Percentiles rank a stretch among this genome's conserved stretches.
These are phyloP conservation scores for Cyanoramphus novaezelandiae DNA, from an alignment of 2,113 vertebrate species.

Conservation along the genomic window DNA sequence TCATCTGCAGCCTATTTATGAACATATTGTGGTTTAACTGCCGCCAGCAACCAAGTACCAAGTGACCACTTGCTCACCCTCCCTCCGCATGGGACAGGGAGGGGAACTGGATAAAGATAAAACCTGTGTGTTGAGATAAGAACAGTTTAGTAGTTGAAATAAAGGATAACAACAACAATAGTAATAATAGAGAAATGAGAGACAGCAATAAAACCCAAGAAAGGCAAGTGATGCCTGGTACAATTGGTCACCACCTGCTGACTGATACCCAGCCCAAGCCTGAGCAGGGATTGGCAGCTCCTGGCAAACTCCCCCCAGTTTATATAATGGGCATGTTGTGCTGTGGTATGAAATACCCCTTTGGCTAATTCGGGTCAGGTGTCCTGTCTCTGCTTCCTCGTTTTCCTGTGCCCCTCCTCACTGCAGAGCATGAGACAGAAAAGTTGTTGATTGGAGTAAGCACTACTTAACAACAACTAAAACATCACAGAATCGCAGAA, in stretches of 20 bases:
- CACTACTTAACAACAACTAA: neutral
- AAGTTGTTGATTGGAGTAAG: neutral
- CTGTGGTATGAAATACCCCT: neutral
- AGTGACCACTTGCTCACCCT: neutral
- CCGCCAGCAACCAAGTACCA: neutral
- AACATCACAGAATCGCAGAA: neutral
- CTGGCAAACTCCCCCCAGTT: neutral
- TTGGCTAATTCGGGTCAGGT: neutral
- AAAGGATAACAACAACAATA: neutral
- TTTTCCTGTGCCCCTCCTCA: neutral
- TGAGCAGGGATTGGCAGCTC: neutral
- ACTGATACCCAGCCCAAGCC: neutral
- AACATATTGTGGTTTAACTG: neutral
- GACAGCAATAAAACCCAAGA: neutral
- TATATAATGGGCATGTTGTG: neutral
- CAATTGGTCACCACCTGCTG: too few relatives aligned
- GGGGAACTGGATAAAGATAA: neutral
- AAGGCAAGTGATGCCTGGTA: neutral
- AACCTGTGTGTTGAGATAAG: neutral
- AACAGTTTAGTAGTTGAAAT: neutral
- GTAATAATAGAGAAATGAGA: neutral
- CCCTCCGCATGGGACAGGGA: neutral
- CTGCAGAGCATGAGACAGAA: neutral
- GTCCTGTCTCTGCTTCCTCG: neutral
- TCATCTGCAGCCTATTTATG: neutral